These are phyloP conservation scores for Acanthopagrus latus DNA, from an alignment of 2,797 vertebrate genomes.

Conservation along the genomic window DNA sequence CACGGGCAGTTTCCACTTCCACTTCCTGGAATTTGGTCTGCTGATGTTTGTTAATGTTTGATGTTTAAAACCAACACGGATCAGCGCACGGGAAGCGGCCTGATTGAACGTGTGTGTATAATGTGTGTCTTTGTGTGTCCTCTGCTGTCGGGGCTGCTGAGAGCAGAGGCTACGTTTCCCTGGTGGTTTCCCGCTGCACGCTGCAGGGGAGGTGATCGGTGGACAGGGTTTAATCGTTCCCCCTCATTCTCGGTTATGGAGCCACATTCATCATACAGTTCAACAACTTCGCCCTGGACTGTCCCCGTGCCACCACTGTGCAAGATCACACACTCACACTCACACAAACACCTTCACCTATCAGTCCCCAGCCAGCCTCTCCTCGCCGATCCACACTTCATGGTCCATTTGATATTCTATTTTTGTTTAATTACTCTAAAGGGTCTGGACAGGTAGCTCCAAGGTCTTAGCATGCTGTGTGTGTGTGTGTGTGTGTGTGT, in stretches of 20 bases:
- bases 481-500: background rate
- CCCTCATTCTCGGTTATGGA: constrained; percentile 43
- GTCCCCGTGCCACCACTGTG: constrained; percentile 27
- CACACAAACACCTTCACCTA: background rate
- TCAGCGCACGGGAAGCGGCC: constrained; percentile 6
- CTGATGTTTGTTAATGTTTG: constrained; percentile 9
- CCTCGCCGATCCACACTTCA: constrained; percentile 57
- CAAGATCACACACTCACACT: background rate
- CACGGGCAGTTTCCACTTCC: background rate
- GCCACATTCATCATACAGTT: constrained; percentile 67
- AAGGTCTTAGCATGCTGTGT: constrained; percentile 31
- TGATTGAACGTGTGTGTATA: constrained; percentile 1
- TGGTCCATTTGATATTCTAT: constrained; percentile 67
- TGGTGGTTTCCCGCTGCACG: constrained; percentile 52
- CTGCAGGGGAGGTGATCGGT: constrained; percentile 58
- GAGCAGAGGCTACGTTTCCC: constrained; percentile 35
- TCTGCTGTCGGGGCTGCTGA: constrained; percentile 47
- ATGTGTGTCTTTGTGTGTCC: constrained; percentile 56
- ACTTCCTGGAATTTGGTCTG: background rate
- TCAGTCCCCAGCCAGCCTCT: constrained; percentile 32
- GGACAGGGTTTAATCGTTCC: constrained; percentile 62
- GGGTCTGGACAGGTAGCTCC: constrained; percentile 40
- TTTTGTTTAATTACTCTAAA: constrained; percentile 73
- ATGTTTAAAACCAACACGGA: constrained; percentile 1
- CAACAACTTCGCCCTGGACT: constrained; percentile 48